These are phyloP conservation scores for Cephus nigrinus DNA, from an alignment of 2,888 invertebrate species.

Conservation along the genomic window DNA sequence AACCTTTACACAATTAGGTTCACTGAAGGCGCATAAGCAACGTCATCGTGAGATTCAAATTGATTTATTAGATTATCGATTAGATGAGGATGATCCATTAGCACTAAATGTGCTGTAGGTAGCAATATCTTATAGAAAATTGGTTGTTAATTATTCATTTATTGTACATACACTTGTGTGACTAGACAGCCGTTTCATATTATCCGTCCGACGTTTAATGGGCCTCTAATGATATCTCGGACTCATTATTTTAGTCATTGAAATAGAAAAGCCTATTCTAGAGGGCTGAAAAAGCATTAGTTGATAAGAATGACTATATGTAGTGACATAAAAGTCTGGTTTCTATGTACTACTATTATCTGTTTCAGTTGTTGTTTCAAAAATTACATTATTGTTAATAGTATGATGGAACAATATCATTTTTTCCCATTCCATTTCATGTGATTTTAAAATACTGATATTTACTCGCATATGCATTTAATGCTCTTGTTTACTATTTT, in stretches of 20 bases:
- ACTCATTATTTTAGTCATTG: neutral
- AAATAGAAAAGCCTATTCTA: neutral
- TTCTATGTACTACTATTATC: neutral
- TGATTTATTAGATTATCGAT: slow-evolving; percentile 44
- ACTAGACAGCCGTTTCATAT: neutral
- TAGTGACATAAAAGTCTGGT: neutral
- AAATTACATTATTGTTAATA: neutral
- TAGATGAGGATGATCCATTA: slow-evolving; percentile 43
- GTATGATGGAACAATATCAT: neutral
- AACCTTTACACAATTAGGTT: slow-evolving; percentile 52
- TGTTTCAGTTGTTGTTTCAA: neutral
- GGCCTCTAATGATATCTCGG: neutral
- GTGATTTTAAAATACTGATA: neutral
- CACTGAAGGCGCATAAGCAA: slow-evolving; percentile 49
- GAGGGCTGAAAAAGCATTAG: neutral
- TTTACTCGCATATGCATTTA: neutral
- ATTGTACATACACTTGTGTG: neutral
- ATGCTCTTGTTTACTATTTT: neutral
- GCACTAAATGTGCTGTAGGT: neutral
- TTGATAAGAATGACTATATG: neutral
- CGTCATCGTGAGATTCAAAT: slow-evolving; percentile 43
- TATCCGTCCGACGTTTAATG: neutral
- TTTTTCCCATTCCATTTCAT: neutral
- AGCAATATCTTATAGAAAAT: neutral
- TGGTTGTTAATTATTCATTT: neutral